These are phyloP conservation scores for Scaptomyza pallida DNA, from an alignment of 1,140 invertebrate genomes.

Conservation along the genomic window DNA sequence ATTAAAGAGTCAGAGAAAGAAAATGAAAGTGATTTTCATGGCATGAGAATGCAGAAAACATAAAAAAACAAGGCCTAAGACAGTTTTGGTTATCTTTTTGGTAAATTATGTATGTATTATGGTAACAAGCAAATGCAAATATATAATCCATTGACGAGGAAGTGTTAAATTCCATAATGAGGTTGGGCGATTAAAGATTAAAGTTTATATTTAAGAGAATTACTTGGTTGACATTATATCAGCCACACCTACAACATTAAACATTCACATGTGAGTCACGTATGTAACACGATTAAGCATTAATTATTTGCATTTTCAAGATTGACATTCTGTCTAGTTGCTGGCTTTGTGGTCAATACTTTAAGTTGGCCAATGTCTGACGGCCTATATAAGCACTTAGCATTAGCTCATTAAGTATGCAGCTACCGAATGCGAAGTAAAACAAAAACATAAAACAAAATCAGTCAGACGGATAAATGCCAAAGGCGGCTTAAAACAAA, in stretches of 20 bases:
- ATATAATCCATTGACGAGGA: too few species aligned
- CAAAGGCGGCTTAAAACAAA: constrained; percentile 50
- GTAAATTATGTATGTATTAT: too few species aligned
- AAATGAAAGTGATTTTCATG: constrained; percentile 69
- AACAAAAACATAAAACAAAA: constrained; percentile 25
- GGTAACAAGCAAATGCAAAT: too few species aligned
- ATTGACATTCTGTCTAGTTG: background rate
- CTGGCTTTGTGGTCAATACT: constrained; percentile 36
- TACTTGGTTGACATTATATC: constrained; percentile 19
- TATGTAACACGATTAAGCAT: constrained; percentile 1
- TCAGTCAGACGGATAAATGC: constrained; percentile 22
- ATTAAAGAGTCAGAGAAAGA: constrained; percentile 47
- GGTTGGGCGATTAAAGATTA: constrained; percentile 1
- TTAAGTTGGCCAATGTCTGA: constrained; percentile 38
- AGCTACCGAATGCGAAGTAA: constrained; percentile 38
- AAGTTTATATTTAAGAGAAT: constrained; percentile 27
- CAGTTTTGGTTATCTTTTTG: background rate
- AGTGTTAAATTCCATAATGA: constrained; percentile 1
- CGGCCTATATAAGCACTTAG: constrained; percentile 61
- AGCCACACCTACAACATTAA: background rate
- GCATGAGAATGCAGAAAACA: constrained; percentile 29
- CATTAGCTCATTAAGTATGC: constrained; percentile 72
- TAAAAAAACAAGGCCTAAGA: background rate
- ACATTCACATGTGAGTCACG: constrained; percentile 21
- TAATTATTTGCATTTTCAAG: constrained; percentile 29